Evolutionary conservation across 2,113 vertebrate species (phyloP).

Genomic region (Melanerpes formicivorus): DNA sequence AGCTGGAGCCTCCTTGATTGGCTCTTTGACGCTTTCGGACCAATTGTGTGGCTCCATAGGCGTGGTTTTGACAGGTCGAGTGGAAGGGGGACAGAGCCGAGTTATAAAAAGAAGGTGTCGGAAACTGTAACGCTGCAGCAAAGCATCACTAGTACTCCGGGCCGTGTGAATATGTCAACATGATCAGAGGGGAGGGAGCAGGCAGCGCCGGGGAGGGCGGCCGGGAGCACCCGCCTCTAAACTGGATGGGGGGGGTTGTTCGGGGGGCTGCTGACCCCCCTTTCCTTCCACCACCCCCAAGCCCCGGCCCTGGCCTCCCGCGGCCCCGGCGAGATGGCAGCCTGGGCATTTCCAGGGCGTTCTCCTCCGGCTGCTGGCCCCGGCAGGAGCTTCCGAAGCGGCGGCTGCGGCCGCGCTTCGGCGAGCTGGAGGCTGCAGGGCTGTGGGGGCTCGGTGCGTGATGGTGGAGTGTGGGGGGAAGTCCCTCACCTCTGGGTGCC

Average conservation of each 20-base stretch:
- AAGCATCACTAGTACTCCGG: slow-evolving; percentile 84
- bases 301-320: not conserved
- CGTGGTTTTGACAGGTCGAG: slow-evolving; percentile 99
- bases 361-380: not conserved
- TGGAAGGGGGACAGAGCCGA: slow-evolving; percentile 92
- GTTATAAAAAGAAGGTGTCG: slow-evolving; percentile 99
- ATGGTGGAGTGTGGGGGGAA: not conserved
- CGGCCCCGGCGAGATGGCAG: not conserved
- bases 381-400: not conserved
- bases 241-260: not conserved
- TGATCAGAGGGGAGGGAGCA: slow-evolving; percentile 81
- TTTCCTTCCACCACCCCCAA: not conserved
- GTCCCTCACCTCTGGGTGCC: not conserved
- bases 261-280: not conserved
- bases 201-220: slow-evolving; percentile 55
- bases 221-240: slow-evolving; percentile 69
- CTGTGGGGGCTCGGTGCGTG: not conserved
- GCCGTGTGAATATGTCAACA: slow-evolving; percentile 93
- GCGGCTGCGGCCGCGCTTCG: not conserved
- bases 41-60: slow-evolving; percentile 98
- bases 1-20: slow-evolving; percentile 94
- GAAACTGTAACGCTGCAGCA: slow-evolving; percentile 90
- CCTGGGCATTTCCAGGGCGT: not conserved
- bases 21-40: slow-evolving; percentile 99
- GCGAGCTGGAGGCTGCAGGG: not conserved